phyloP scores from a whole-genome alignment of 92 coral and sea anemone species.

The Micromussa lordhowensis region DNA sequence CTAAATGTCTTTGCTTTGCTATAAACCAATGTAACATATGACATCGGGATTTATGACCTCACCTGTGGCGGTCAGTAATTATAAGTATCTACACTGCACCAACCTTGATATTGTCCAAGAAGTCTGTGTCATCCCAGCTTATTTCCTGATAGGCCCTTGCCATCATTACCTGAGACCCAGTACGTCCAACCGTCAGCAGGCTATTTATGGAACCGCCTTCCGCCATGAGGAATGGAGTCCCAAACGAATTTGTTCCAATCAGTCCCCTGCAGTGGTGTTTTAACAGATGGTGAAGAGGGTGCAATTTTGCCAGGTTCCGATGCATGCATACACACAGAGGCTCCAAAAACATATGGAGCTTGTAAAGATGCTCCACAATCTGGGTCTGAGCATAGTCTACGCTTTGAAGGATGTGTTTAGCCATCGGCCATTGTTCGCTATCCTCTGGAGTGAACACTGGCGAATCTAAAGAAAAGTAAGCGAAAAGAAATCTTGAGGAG shows the following conservation, averaged over 20 bases:
- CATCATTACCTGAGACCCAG: constrained; percentile 63
- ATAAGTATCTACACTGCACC: neutral
- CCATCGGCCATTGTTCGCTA: constrained; percentile 74
- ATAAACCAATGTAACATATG: no score
- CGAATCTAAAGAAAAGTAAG: constrained; percentile 52
- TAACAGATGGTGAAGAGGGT: constrained; percentile 72
- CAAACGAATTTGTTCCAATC: constrained; percentile 73
- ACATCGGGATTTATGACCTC: no score
- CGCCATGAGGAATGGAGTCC: constrained; percentile 47
- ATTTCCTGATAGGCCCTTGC: constrained; percentile 38
- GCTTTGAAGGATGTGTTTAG: constrained; percentile 76
- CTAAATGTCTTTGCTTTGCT: no score
- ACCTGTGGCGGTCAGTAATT: neutral
- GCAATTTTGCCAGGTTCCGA: constrained; percentile 66
- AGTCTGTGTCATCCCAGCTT: constrained; percentile 67
- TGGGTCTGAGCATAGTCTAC: constrained; percentile 71
- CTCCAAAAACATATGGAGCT: constrained; percentile 74
- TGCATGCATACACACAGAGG: constrained; percentile 77
- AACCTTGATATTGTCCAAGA: constrained; percentile 62
- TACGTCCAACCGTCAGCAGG: constrained; percentile 56
- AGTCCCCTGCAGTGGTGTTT: constrained; percentile 74
- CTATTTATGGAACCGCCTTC: constrained; percentile 62
- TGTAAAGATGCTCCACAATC: constrained; percentile 77
- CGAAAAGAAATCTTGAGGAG: neutral
- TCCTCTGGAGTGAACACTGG: constrained; percentile 79